phyloP scores from a whole-genome alignment of 2,113 vertebrate species.

The Hyperopisus bebe region DNA sequence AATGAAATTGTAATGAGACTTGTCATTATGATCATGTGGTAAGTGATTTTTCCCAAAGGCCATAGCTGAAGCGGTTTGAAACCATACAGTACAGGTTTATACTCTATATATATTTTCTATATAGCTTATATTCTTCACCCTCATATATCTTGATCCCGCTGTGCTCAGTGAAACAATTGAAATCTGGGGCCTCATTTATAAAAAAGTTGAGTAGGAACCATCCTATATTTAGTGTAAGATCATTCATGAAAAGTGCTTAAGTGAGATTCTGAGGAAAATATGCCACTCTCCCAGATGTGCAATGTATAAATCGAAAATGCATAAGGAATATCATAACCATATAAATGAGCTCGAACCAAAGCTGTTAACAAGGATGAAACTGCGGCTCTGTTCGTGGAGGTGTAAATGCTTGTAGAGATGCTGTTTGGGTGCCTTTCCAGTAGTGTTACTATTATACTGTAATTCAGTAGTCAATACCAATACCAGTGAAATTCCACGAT shows the following conservation, averaged over 20 bases:
- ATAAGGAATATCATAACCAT: background rate
- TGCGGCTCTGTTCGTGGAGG: background rate
- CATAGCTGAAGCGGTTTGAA: background rate
- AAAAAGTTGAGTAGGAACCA: background rate
- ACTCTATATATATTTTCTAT: background rate
- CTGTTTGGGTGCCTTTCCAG: background rate
- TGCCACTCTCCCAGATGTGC: background rate
- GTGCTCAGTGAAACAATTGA: background rate
- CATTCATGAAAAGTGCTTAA: background rate
- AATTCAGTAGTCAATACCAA: background rate
- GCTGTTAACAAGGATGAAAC: background rate
- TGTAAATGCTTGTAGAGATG: background rate
- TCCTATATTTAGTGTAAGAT: background rate
- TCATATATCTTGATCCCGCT: background rate
- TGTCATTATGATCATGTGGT: conserved; percentile 97
- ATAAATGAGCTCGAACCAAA: background rate
- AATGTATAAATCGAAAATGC: background rate
- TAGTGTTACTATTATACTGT: background rate
- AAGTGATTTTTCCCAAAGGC: conserved; percentile 47
- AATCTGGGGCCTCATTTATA: background rate
- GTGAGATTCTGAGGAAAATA: background rate
- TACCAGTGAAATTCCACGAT: background rate
- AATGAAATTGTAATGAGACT: conserved; percentile 98
- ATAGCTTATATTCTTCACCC: background rate
- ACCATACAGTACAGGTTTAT: background rate